These are phyloP conservation scores for Cyprinodon variegatus DNA, from an alignment of 2,113 vertebrate species.

Conservation along the genomic window DNA sequence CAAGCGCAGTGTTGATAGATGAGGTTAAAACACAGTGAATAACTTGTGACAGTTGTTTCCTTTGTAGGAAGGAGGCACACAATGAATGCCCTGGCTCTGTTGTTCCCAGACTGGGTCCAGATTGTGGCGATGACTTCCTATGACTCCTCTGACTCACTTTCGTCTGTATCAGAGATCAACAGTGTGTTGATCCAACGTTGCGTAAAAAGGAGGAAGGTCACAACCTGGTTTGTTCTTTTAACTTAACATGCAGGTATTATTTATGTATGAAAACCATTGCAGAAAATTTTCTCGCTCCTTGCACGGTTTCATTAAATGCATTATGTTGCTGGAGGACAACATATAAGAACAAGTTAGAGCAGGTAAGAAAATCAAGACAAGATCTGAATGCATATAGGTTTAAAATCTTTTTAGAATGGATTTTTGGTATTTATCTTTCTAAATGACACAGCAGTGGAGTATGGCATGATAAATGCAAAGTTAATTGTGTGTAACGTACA, in stretches of 20 bases:
- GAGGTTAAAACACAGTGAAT: constrained; percentile 68
- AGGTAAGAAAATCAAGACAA: constrained; percentile 21
- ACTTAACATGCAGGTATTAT: not conserved
- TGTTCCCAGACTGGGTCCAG: constrained; percentile 52
- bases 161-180: constrained; percentile 35
- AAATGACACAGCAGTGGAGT: not conserved
- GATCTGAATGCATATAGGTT: not conserved
- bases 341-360: not conserved
- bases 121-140: constrained; percentile 63
- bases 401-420: not conserved
- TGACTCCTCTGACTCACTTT: constrained; percentile 62
- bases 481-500: constrained; percentile 37
- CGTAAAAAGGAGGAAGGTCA: constrained; percentile 6
- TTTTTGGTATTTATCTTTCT: not conserved
- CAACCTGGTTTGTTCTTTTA: not conserved
- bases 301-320: not conserved
- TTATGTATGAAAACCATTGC: not conserved
- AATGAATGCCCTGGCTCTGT: constrained; percentile 57
- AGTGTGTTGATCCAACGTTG: constrained; percentile 12
- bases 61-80: constrained; percentile 57
- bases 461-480: constrained; percentile 11
- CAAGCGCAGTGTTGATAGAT: constrained; percentile 61
- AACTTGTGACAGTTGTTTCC: constrained; percentile 72
- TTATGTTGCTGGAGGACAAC: not conserved
- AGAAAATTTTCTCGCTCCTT: constrained; percentile 7